Base-by-base conservation (phyloP, 2,888 invertebrate genomes). In the Brenthis ino region DNA sequence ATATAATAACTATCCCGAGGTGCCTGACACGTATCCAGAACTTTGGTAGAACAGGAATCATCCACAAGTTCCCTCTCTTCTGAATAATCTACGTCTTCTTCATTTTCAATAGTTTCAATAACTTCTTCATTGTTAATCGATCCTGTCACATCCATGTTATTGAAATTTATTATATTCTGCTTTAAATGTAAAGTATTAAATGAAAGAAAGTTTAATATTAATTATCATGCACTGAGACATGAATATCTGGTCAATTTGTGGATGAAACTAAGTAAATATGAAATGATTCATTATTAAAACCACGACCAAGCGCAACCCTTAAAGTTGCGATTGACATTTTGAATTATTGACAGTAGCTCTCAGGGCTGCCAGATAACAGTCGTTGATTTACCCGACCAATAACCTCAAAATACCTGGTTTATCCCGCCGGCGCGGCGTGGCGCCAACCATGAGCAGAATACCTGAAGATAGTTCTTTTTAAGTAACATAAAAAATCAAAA, bases 1-100 rank as follows among this genome's bases (percentile, higher is more conserved):
- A 96, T 86, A 79, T 96, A 94, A 80, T 95, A 96, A 80, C 94
- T 95, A 80, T 94, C 95, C 73, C 80, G 84, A 1, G 95, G 95
- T 76, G 85, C 84, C 6, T 89, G 90, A 0, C 78, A 69, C 0
- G 81, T 72, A 69, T 87, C 85, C 72, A 89, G 74, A 43, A 90
- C 86, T 77, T 93, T 91, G 1, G 92, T 89, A 6, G 90, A 89
- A 74, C 91, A 90, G 3, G 93, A 87, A 73, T 90, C 91, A 8
- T 83, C 82, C 12, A 93, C 93, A 74, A 93, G 75, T 74, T 91
- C 93, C 57, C 88, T 83, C 71, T 92, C 89, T 72, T 93, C 93
- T 0, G 90, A 91, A 75, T 91, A 92, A 72, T 93, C 93, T 57
- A 88, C 82, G 47, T 89, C 89, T 14, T 93, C 93, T 57, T 93